Evolutionary conservation across 2,797 vertebrate species (phyloP), one percentile per base, ranked within the genome.

Genomic region (Nyctalus aviator): DNA sequence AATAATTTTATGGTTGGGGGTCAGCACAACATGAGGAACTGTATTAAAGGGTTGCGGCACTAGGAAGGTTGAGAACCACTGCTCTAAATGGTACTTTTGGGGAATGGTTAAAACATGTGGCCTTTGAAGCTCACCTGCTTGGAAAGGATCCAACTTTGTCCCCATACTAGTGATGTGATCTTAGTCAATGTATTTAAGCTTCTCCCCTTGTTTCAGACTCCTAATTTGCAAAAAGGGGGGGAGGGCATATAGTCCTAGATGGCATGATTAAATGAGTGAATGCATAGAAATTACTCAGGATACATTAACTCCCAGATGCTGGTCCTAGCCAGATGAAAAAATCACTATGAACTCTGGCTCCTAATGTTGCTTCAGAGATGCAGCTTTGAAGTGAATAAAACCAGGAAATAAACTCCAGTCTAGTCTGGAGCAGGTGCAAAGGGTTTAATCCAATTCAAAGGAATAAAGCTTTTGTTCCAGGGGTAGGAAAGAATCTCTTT

Each of bases 361-460:
- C 8, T 84, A 27, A 64, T 37, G 27, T 9, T 57, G 17, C 50
- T 44, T 96, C 32, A 84, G 81, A 81, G 41, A 90, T 81, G 12
- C 57, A 81, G 37, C 27, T 82, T 81, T 76, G 59, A 90, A 90
- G 20, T 48, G 23, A 84, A 55, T 86, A 87, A 94, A 94, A 76
- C 20, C 62, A 91, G 53, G 37, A 93, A 92, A 68, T 87, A 72
- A 50, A 72, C 53, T 75, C 30, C 32, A 87, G 6, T 76, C 55
- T 79, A 72, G 41, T 86, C 7, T 87, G 25, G 27, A 85, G 27
- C n/a, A 89, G 30, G 44, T 64, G 23, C 64, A 93, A 84, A 91
- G 13, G 37, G 62, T 48, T 87, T 72, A 79, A n/a, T 68, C 8
- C n/a, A 88, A 17, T 71, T 93, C 12, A 57, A 66, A 84, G 18